Evolutionary conservation across 2,113 vertebrate species (phyloP).

Genomic region (Euleptes europaea): DNA sequence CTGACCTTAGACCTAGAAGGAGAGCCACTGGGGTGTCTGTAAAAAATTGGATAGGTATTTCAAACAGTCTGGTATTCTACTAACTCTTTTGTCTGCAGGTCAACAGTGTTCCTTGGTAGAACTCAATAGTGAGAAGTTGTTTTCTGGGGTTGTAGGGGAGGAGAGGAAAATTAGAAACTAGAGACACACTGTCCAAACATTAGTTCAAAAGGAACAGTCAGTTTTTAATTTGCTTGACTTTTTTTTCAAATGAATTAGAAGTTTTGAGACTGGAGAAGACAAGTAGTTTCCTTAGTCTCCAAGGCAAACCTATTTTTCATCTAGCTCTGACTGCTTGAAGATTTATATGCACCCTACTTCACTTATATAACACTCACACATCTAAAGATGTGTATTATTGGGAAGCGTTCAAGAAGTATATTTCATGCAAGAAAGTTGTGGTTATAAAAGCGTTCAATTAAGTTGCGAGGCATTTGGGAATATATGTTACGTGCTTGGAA

Average conservation of each 20-base stretch:
- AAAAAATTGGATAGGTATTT: neutral
- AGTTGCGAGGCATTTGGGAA: neutral
- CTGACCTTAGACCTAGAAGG: neutral
- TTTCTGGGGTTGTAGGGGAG: neutral
- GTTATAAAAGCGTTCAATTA: rapidly evolving
- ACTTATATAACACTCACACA: rapidly evolving
- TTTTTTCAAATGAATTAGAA: neutral
- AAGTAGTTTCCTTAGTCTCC: neutral
- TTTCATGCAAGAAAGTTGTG: neutral
- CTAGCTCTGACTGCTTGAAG: neutral
- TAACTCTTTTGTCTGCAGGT: neutral
- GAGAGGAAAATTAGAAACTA: neutral
- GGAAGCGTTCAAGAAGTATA: neutral
- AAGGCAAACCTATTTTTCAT: conserved; percentile 13
- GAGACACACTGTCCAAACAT: neutral
- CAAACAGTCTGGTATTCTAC: neutral
- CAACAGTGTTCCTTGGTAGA: too few species aligned
- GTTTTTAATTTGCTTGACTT: neutral
- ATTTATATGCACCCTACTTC: neutral
- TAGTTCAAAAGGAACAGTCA: neutral
- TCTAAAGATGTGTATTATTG: neutral
- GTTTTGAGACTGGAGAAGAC: conserved; percentile 10
- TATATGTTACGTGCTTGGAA: neutral
- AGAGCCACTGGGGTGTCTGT: neutral
- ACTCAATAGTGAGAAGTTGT: neutral